Evolutionary conservation across 2,888 invertebrate species (phyloP), one percentile per base, ranked within the genome.

Genomic region (Yponomeuta evonymella): DNA sequence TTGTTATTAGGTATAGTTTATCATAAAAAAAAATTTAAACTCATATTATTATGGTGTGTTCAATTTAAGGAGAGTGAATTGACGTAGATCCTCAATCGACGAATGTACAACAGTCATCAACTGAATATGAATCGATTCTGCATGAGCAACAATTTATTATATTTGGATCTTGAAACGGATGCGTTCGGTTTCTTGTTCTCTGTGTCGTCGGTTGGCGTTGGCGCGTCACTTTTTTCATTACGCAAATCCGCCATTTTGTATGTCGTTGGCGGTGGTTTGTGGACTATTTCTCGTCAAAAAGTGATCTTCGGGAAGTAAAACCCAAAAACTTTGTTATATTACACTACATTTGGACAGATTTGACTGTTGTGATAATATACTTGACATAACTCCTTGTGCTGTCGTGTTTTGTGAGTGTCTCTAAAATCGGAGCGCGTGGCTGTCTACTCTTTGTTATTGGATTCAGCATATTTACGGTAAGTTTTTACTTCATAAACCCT

Each of bases 231-330:
- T 89, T 72, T 73, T 73, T 73, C 88, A 85, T 88, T 90, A 88
- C 89, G 87, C 87, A 86, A 88, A 90, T 91, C 92, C 92, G 92
- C 92, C 92, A 93, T 93, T 93, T 93, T 93, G 92, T 90, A 91
- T 88, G 90, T 90, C 85, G 91, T 90, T 90, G 90, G 92, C 90
- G 90, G 92, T 89, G 89, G 87, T 87, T 88, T 86, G 83, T 83
- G 88, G 83, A 86, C 85, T 83, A 87, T 85, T 88, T 86, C 12
- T 87, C 84, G 85, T 84, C 83, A 87, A 85, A 84, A 81, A 84
- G 89, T 88, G 91, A 87, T 85, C 86, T 83, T 85, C 84, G 79
- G 85, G 80, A 85, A 85, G 85, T 86, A 86, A 85, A 87, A 85
- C 85, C 86, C 77, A 77, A 82, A 86, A 89, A 90, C 86, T 88